phyloP scores from a whole-genome alignment of 92 coral and sea anemone genomes.

The Zoanthus sansibaricus region DNA sequence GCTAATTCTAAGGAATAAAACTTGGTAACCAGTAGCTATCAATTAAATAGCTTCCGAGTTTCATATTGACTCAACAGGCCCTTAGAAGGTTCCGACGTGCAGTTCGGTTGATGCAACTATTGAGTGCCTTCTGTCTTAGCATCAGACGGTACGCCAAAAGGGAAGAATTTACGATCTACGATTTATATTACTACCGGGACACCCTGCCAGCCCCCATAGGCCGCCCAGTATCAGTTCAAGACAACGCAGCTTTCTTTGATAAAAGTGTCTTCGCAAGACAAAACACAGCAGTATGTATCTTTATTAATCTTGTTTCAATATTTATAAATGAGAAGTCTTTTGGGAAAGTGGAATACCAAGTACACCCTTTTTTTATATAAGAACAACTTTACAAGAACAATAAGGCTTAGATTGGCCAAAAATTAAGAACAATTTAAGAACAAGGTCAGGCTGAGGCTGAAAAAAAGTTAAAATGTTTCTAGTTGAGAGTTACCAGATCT shows the following conservation, averaged over 20 bases:
- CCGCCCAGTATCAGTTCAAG: constrained; percentile 67
- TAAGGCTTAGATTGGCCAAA: no score
- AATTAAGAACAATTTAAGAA: no score
- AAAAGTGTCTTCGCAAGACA: constrained; percentile 80
- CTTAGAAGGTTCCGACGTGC: constrained; percentile 75
- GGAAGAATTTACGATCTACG: constrained; percentile 77
- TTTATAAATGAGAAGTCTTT: no score
- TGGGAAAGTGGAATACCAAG: no score
- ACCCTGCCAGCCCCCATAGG: constrained; percentile 74
- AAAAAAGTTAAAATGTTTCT: no score
- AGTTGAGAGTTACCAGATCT: no score
- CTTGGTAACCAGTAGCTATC: no score
- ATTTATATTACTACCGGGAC: constrained; percentile 82
- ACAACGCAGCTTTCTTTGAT: constrained; percentile 68
- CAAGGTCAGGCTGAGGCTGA: no score
- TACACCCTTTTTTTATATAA: no score
- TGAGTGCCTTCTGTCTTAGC: constrained; percentile 74
- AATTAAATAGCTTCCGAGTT: no score
- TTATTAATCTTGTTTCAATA: not conserved
- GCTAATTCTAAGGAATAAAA: no score
- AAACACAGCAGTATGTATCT: constrained; percentile 66
- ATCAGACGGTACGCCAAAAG: constrained; percentile 76
- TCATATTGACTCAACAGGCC: constrained; percentile 39
- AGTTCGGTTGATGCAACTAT: constrained; percentile 60
- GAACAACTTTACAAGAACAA: no score